Evolutionary conservation across 2,113 vertebrate species (phyloP).

Genomic region (Tringa solitaria): DNA sequence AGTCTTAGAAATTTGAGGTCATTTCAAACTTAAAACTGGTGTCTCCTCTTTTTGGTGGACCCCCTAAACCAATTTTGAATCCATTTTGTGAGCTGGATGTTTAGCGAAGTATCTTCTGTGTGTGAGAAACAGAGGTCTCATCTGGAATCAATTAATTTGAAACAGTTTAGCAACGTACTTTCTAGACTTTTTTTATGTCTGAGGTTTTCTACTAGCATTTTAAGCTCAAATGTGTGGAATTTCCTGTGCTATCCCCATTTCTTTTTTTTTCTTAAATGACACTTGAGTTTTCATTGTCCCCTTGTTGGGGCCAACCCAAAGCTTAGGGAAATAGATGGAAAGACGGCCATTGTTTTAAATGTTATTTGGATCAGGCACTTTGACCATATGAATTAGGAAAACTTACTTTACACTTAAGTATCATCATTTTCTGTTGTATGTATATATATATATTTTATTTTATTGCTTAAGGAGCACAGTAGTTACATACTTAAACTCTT

Average conservation of each 20-base stretch:
- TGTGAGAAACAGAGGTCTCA: conserved; percentile 40
- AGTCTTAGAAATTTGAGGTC: neutral
- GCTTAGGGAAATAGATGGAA: neutral
- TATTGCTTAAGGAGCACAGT: neutral
- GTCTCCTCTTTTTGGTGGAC: neutral
- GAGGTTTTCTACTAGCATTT: neutral
- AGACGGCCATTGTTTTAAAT: neutral
- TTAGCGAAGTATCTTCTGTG: neutral
- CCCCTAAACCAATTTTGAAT: neutral
- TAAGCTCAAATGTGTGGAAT: neutral
- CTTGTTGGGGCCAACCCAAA: neutral
- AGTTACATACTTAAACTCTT: neutral
- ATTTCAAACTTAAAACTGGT: neutral
- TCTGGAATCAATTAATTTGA: conserved; percentile 58
- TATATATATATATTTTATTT: fast-evolving
- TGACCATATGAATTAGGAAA: neutral
- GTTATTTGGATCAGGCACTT: neutral
- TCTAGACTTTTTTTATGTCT: neutral
- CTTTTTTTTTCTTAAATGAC: neutral
- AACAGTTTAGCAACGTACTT: neutral
- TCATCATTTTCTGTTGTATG: neutral
- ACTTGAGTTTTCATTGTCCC: neutral
- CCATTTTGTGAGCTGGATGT: conserved; percentile 12
- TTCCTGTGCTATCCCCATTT: neutral
- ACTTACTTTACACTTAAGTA: neutral